Percentiles rank a stretch among this genome's conserved stretches.
These are phyloP conservation scores for Ceratina japonica DNA, from an alignment of 1,140 invertebrate species.

Conservation along the genomic window DNA sequence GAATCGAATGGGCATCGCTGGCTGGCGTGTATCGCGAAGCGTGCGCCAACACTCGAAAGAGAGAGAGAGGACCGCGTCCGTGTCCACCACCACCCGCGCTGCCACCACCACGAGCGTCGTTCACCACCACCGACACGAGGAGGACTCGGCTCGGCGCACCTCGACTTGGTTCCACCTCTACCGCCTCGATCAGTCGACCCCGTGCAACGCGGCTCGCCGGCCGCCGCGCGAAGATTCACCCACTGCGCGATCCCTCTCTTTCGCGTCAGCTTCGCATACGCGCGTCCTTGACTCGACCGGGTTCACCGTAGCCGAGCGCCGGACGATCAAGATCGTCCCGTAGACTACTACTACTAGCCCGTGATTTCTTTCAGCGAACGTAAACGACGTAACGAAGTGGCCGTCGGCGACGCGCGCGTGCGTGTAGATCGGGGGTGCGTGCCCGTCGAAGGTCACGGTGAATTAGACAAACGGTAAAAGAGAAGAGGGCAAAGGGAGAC, in stretches of 20 bases:
- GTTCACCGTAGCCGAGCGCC: neutral
- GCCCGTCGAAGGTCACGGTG: conserved; percentile 19
- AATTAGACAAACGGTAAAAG: neutral
- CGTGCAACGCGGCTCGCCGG: conserved; percentile 79
- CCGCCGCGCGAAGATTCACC: conserved; percentile 67
- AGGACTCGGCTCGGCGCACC: conserved; percentile 57
- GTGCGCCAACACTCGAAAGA: conserved; percentile 53
- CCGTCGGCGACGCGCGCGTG: conserved; percentile 17
- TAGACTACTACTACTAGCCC: too few species aligned
- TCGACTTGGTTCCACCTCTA: conserved; percentile 64
- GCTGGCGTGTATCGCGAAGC: conserved; percentile 57
- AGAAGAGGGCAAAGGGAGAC: neutral
- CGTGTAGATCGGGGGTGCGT: conserved; percentile 28
- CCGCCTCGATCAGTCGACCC: conserved; percentile 76
- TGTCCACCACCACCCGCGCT: conserved; percentile 9
- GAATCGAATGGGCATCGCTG: conserved; percentile 37
- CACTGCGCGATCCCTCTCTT: conserved; percentile 9
- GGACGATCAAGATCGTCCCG: neutral
- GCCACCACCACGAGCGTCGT: conserved; percentile 9
- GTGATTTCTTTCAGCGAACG: too few species aligned
- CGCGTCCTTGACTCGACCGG: neutral
- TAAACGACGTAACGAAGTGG: neutral
- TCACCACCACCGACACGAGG: conserved; percentile 15
- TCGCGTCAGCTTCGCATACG: neutral
- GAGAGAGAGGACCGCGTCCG: too few species aligned